Evolutionary conservation across 2,888 invertebrate genomes (phyloP), one percentile per base, ranked within the genome.

Genomic region (Stenichneumon culpator): DNA sequence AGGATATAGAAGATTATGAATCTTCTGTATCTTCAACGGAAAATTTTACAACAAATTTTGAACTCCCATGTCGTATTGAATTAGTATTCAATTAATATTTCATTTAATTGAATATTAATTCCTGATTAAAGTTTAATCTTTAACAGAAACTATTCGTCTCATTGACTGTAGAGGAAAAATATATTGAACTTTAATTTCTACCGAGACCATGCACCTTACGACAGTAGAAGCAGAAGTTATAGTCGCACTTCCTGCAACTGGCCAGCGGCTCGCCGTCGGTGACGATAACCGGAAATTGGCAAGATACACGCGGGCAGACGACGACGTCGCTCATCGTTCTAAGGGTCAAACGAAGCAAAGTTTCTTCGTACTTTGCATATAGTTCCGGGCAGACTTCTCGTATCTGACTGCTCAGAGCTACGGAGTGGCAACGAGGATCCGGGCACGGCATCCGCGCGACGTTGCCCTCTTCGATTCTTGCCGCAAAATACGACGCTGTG

Each of bases 181-280:
- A 2, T 54, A 2, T 19, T 54, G 19, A 54, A 19, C 16, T 54
- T 54, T 16, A 7, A n/a, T 54, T 6, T 22, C 19, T 22, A 54
- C 52, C 19, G 52, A 9, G 3, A 19, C 19, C 16, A 47, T 3
- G 32, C 87, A 92, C 92, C 90, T 92, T 92, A 39, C 77, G 84
- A 67, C 92, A 92, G 69, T 84, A 91, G 67, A 74, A 57, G 75
- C 92, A 93, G 82, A 92, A 93, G 68, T 86, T 86, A 65, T 92
- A 90, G 4, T 87, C 72, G 68, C 92, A 93, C 14, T 68, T 80
- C 0, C 81, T 72, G 63, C 92, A 93, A 57, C 79, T 87, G 0
- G 89, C 90, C 11, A 91, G 87, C 19, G 78, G 86, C 11, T 90
- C 90, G 3, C 88, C 88, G 0, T n/a, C 22, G n/a, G 89, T 85